Evolutionary conservation across 2,113 vertebrate genomes (phyloP).

Genomic region (Stigmatopora argus): DNA sequence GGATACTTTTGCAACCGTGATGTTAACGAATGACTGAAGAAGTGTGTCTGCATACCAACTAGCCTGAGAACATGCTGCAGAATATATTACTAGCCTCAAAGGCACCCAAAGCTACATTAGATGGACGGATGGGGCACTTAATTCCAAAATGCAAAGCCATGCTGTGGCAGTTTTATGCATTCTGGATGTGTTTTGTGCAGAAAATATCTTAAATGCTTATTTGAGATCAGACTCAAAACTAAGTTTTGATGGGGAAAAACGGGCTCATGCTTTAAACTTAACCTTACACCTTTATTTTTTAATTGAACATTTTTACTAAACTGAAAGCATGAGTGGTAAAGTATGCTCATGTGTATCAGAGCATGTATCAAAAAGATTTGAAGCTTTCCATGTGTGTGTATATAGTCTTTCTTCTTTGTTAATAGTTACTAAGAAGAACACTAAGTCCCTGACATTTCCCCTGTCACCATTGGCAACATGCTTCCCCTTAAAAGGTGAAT

Average conservation of each 20-base stretch:
- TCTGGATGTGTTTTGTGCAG: not conserved
- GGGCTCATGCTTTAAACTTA: too few species aligned
- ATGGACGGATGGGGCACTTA: slow-evolving; percentile 15
- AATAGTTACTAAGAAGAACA: slow-evolving; percentile 32
- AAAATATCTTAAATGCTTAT: not conserved
- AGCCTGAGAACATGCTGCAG: slow-evolving; percentile 15
- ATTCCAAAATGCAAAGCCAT: slow-evolving; percentile 8
- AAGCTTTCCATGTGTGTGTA: not conserved
- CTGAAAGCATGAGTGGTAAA: not conserved
- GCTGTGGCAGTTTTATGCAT: not conserved
- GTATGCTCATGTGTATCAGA: slow-evolving; percentile 24
- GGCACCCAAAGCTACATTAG: slow-evolving; percentile 29
- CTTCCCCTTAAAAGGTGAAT: slow-evolving; percentile 64
- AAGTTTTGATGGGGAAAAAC: too few species aligned
- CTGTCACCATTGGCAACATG: slow-evolving; percentile 62
- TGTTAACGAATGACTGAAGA: slow-evolving; percentile 31
- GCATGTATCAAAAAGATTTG: slow-evolving; percentile 4
- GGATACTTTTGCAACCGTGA: not conserved
- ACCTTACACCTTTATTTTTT: too few species aligned
- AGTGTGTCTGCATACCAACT: slow-evolving; percentile 48
- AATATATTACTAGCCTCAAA: slow-evolving; percentile 32
- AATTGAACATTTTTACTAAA: too few species aligned
- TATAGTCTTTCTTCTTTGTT: slow-evolving; percentile 9
- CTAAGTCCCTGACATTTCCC: slow-evolving; percentile 58
- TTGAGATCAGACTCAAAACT: not conserved